phyloP scores from a whole-genome alignment of 2,797 vertebrate genomes.

The Erpetoichthys calabaricus region DNA sequence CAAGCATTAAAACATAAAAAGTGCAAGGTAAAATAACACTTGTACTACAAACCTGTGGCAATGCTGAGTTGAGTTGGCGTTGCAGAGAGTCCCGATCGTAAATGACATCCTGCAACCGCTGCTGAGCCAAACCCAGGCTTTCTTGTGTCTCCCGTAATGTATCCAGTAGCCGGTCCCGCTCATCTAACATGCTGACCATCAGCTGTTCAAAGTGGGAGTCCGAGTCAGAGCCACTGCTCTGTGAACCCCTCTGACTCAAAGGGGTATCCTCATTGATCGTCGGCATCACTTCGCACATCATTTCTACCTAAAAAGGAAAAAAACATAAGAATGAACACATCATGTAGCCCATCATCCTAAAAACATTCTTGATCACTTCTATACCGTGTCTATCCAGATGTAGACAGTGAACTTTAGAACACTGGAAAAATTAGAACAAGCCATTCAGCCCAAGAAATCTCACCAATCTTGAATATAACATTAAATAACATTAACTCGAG shows the following conservation, averaged over 20 bases:
- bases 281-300: conserved; percentile 91
- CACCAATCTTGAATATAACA: no score
- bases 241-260: conserved; percentile 88
- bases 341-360: conserved; percentile 11
- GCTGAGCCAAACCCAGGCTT: conserved; percentile 82
- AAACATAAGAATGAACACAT: conserved; percentile 6
- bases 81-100: conserved; percentile 92
- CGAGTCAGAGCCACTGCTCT: conserved; percentile 86
- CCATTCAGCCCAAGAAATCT: no score
- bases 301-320: conserved; percentile 46
- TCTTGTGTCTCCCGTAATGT: conserved; percentile 92
- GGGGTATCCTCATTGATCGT: conserved; percentile 95
- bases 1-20: no score
- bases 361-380: conserved; percentile 11
- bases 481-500: no score
- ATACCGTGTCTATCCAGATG: no score
- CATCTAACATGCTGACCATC: conserved; percentile 98
- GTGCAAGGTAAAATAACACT: no score
- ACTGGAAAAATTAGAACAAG: no score
- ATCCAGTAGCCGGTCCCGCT: conserved; percentile 89
- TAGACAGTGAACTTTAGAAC: no score
- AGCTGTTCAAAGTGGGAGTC: conserved; percentile 97
- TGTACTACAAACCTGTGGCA: conserved; percentile 70
- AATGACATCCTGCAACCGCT: conserved; percentile 91
- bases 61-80: conserved; percentile 88